phyloP scores from a whole-genome alignment of 2,888 invertebrate species.

The Folsomia candida region DNA sequence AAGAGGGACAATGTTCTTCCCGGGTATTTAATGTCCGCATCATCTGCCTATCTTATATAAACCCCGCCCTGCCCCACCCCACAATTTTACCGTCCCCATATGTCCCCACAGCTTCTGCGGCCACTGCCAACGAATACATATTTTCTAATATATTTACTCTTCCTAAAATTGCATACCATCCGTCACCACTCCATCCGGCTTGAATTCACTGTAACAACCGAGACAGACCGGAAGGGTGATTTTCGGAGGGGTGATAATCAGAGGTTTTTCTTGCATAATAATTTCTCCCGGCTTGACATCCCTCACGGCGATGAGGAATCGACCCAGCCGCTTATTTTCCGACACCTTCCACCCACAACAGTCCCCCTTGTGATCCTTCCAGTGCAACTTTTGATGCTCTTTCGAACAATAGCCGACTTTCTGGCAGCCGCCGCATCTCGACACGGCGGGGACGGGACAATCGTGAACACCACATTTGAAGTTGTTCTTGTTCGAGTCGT shows the following conservation, averaged over 20 bases:
- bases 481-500: not conserved
- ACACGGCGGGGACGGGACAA: slow-evolving; percentile 63
- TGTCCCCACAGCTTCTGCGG: too few species aligned
- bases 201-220: slow-evolving; percentile 66
- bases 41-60: too few species aligned
- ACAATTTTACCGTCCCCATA: too few species aligned
- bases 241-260: slow-evolving; percentile 72
- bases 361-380: slow-evolving; percentile 67
- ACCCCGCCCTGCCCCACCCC: too few species aligned
- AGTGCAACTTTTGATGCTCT: slow-evolving; percentile 70
- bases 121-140: too few species aligned
- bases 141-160: not conserved
- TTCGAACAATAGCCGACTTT: slow-evolving; percentile 68
- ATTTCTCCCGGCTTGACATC: slow-evolving; percentile 70
- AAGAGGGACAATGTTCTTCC: too few species aligned
- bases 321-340: slow-evolving; percentile 61
- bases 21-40: too few species aligned
- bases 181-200: slow-evolving; percentile 9
- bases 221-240: slow-evolving; percentile 71
- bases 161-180: slow-evolving; percentile 6
- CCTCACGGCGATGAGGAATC: slow-evolving; percentile 69
- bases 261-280: slow-evolving; percentile 69
- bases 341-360: slow-evolving; percentile 63
- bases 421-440: slow-evolving; percentile 68
- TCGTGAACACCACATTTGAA: slow-evolving; percentile 58